Conservation (phyloP, 2,888 invertebrate species). For the Melolontha melolontha region DNA sequence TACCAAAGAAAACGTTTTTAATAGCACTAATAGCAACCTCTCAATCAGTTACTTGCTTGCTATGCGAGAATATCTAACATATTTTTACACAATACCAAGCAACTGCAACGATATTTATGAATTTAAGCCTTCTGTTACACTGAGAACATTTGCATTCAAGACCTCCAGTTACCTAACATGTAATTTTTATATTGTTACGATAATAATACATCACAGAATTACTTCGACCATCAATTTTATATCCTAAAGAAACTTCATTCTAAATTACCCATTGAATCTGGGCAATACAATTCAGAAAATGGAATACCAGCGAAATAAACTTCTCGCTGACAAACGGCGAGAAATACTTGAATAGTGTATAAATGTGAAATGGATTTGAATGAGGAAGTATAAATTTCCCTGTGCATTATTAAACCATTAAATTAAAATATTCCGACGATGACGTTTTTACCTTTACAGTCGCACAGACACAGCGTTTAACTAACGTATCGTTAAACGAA, state of each 20-base stretch:
- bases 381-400: slow-evolving; percentile 26
- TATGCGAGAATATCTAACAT: too few relatives aligned
- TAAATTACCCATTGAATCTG: background rate
- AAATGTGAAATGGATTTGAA: slow-evolving; percentile 10
- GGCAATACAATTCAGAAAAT: slow-evolving; percentile 10
- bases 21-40: slow-evolving; percentile 28
- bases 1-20: too few relatives aligned
- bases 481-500: slow-evolving; percentile 42
- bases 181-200: background rate
- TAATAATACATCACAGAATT: background rate
- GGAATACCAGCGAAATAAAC: slow-evolving; percentile 1
- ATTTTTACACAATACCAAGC: too few relatives aligned
- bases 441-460: slow-evolving; percentile 24
- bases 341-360: slow-evolving; percentile 6
- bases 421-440: slow-evolving; percentile 27
- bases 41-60: too few relatives aligned
- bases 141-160: slow-evolving; percentile 44
- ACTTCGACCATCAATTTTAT: slow-evolving; percentile 2
- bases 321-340: slow-evolving; percentile 10
- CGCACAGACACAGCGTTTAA: slow-evolving; percentile 19
- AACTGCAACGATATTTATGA: too few relatives aligned
- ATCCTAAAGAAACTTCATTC: background rate
- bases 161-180: slow-evolving; percentile 1
- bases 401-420: slow-evolving; percentile 25
- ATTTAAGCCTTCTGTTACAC: too few relatives aligned